Evolutionary conservation across 2,797 vertebrate genomes (phyloP).

Genomic region (Cetoscarus ocellatus): DNA sequence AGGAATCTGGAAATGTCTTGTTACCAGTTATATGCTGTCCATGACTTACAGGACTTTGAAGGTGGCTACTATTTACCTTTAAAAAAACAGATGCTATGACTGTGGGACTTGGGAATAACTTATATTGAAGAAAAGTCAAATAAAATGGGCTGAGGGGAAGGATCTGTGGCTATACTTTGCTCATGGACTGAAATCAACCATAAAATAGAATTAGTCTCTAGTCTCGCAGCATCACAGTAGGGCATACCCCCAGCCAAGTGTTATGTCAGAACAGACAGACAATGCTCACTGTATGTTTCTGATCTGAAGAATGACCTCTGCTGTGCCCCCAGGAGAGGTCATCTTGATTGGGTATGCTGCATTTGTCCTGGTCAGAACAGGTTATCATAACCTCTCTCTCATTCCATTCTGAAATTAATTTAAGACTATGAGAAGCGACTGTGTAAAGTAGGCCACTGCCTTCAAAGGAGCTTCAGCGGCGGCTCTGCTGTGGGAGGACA

Average conservation of each 20-base stretch:
- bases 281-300: constrained; percentile 18
- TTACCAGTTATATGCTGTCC: constrained; percentile 15
- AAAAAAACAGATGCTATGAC: constrained; percentile 22
- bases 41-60: constrained; percentile 16
- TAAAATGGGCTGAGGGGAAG: not conserved
- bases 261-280: constrained; percentile 16
- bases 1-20: constrained; percentile 13
- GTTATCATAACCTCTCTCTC: constrained; percentile 54
- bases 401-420: constrained; percentile 70
- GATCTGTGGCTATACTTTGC: constrained; percentile 4
- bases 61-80: constrained; percentile 21
- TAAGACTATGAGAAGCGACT: constrained; percentile 61
- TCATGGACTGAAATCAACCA: not conserved
- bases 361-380: constrained; percentile 63
- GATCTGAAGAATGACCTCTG: constrained; percentile 35
- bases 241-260: not conserved
- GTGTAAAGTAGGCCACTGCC: constrained; percentile 71
- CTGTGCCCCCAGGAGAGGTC: constrained; percentile 39
- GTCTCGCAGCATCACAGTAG: constrained; percentile 3
- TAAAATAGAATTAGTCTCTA: constrained; percentile 4
- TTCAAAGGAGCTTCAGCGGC: constrained; percentile 63
- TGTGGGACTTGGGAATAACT: constrained; percentile 33
- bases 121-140: not conserved
- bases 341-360: constrained; percentile 52
- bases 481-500: constrained; percentile 74